These are phyloP conservation scores for Drosophila mojavensis DNA, from an alignment of 1,140 invertebrate genomes.

Conservation along the genomic window DNA sequence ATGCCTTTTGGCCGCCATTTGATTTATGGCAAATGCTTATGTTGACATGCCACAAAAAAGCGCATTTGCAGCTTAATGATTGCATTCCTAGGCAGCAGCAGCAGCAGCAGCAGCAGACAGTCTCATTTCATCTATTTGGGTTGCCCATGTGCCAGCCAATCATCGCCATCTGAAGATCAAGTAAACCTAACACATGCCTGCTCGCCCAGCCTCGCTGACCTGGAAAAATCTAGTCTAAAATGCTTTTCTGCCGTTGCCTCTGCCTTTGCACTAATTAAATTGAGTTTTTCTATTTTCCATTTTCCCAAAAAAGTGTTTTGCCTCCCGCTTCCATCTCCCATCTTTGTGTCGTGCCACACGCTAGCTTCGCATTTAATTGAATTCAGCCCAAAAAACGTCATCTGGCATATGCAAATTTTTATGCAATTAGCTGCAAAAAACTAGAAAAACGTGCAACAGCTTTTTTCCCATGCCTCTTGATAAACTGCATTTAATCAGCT, in stretches of 20 bases:
- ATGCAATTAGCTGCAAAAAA: conserved; percentile 56
- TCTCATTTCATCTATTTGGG: conserved; percentile 26
- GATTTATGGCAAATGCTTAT: conserved; percentile 77
- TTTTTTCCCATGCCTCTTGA: conserved; percentile 16
- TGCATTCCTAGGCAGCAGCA: conserved; percentile 44
- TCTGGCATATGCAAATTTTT: conserved; percentile 66
- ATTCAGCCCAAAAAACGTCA: conserved; percentile 43
- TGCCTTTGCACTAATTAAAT: conserved; percentile 62
- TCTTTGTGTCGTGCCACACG: conserved; percentile 53
- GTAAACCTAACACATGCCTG: conserved; percentile 17
- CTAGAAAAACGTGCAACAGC: conserved; percentile 33
- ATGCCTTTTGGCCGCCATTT: conserved; percentile 57
- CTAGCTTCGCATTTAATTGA: conserved; percentile 41
- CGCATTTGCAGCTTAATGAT: conserved; percentile 65
- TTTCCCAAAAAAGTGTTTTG: neutral
- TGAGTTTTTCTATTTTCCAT: conserved; percentile 11
- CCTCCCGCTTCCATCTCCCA: neutral
- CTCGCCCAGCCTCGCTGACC: conserved; percentile 38
- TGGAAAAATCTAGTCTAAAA: conserved; percentile 47
- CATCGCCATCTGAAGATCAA: conserved; percentile 27
- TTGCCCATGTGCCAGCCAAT: conserved; percentile 49
- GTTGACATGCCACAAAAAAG: conserved; percentile 67
- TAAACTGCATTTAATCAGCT: conserved; percentile 25
- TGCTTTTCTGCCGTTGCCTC: conserved; percentile 8
- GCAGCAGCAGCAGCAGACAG: conserved; percentile 5